A percentile compares a stretch with the other conserved stretches of the same genome.
phyloP scores from a whole-genome alignment of 2,113 vertebrate genomes.

The Passer domesticus region DNA sequence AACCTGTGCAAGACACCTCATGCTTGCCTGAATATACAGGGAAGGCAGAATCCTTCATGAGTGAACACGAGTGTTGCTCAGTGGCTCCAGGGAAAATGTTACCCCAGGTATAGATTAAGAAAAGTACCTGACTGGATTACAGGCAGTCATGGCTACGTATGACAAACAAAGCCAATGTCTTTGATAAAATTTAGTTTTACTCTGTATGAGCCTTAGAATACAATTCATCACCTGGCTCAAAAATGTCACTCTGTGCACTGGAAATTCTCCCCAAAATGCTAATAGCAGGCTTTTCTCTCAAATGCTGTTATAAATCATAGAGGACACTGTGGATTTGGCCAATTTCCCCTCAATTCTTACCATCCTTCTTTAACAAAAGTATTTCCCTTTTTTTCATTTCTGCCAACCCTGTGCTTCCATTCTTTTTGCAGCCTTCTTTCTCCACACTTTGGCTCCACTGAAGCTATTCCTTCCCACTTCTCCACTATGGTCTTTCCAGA shows the following conservation, averaged over 20 bases:
- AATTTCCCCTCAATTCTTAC: background rate
- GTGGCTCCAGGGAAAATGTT: background rate
- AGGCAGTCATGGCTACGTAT: background rate
- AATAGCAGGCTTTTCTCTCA: background rate
- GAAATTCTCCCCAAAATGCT: background rate
- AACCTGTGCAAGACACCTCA: background rate
- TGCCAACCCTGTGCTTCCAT: background rate
- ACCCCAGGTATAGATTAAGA: background rate
- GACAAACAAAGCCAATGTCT: background rate
- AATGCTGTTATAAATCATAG: background rate
- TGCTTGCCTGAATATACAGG: background rate
- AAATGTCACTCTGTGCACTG: background rate
- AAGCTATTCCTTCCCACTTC: background rate
- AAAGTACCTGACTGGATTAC: background rate
- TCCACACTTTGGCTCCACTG: background rate
- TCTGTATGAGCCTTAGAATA: background rate
- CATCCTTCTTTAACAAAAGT: background rate
- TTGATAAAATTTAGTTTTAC: background rate
- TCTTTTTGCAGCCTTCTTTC: background rate
- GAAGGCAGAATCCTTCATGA: background rate
- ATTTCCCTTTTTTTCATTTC: background rate
- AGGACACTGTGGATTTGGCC: background rate
- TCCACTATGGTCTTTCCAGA: background rate
- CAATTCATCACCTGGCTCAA: background rate
- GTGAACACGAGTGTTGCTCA: background rate